Base-by-base conservation (phyloP, 2,797 vertebrate genomes). In the Vireo griseus region DNA sequence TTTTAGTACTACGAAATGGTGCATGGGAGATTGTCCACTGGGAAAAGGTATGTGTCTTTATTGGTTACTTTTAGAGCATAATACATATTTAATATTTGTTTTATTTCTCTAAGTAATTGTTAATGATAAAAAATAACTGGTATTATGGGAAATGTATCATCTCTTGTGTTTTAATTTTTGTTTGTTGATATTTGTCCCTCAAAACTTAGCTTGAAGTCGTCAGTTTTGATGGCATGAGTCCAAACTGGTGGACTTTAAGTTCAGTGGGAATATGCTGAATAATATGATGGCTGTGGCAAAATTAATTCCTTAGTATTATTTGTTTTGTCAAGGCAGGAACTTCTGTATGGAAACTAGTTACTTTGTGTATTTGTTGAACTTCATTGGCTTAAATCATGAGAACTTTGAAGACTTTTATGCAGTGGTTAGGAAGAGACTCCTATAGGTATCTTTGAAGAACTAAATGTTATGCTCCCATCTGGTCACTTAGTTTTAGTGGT, bases 1-100 rank as follows among this genome's bases (percentile, higher is more conserved):
- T 57, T 92, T 37, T 95, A 99, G 99, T 99, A 39, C 95, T 99
- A 96, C 98, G 99, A 95, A 99, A 99, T 85, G 99, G 99, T 92
- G 99, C 99, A 81, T 99, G 99, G 99, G 99, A 99, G 98, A 99
- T 99, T 88, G 99, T 99, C 90, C 99, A 99, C 97, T 99, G 99
- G 99, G 99, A 99, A 98, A 99, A 99, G 99, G 99, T 99, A 98
- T 90, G 98, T 97, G 75, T 91, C 81, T 90, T 21, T 52, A n/a
- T 4, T 94, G 57, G 65, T 87, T 84, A 26, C 55, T 80, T 35
- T 16, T 39, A 75, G 31, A 93, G 28, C 33, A 31, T 73, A 65
- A 47, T 54, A 7, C 12, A 22, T 75, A 39, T 65, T 73, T 75
- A 44, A 33, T 66, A 14, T n/a, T 81, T 77, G 44, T 26, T 62